These are phyloP conservation scores for Acanthosepion lycidas DNA, from an alignment of 2,888 invertebrate species.

Conservation along the genomic window DNA sequence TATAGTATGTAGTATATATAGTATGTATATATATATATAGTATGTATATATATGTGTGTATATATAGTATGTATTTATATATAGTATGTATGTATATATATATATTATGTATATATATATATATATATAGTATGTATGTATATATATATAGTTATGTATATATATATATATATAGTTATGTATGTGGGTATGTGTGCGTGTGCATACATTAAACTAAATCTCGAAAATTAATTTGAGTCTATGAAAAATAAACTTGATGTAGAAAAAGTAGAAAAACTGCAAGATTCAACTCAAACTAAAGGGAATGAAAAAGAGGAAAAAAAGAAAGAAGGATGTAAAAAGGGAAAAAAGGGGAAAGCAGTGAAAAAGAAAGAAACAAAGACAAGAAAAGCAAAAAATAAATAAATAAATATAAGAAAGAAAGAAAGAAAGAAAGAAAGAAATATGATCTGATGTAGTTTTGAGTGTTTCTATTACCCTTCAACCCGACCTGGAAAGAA, in stretches of 20 bases:
- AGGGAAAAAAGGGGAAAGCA: too few species aligned
- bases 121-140: slow-evolving; percentile 25
- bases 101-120: neutral
- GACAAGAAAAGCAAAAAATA: too few species aligned
- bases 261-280: neutral
- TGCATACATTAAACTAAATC: neutral
- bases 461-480: slow-evolving; percentile 18
- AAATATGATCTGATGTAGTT: neutral
- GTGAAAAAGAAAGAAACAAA: too few species aligned
- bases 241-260: neutral
- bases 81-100: neutral
- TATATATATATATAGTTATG: slow-evolving; percentile 8
- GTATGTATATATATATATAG: slow-evolving; percentile 11
- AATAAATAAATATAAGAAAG: too few species aligned
- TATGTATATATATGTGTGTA: neutral
- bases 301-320: too few species aligned
- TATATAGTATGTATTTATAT: neutral
- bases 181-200: neutral
- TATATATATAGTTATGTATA: slow-evolving; percentile 24
- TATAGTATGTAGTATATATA: neutral
- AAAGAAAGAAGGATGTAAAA: too few species aligned
- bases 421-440: too few species aligned
- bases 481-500: neutral
- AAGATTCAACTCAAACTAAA: neutral
- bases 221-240: slow-evolving; percentile 23